Evolutionary conservation across 2,888 invertebrate species (phyloP).

Genomic region (Trachelus tabidus): DNA sequence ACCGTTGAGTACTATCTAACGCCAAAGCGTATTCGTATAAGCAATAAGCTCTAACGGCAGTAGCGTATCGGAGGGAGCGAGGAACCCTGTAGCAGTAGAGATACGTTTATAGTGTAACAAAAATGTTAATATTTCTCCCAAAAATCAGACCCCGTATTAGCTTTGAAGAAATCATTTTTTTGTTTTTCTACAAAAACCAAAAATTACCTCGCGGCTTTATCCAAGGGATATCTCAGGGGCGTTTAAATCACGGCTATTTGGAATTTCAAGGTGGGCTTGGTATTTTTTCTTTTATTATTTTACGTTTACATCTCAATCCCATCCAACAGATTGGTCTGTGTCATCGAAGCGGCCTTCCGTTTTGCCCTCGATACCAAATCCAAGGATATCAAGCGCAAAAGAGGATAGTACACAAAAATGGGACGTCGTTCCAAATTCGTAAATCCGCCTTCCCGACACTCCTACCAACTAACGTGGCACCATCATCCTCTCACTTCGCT

Average conservation of each 20-base stretch:
- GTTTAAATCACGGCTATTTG: not conserved
- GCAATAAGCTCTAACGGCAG: not conserved
- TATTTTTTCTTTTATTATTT: not conserved
- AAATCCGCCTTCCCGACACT: not conserved
- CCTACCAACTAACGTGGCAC: not conserved
- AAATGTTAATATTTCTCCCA: not conserved
- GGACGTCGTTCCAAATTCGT: constrained; percentile 2
- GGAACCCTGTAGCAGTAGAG: not conserved
- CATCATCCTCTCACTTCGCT: not conserved
- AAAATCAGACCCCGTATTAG: not conserved
- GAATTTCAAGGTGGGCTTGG: not conserved
- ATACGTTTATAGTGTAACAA: not conserved
- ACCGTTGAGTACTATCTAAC: constrained; percentile 27
- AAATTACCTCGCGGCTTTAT: not conserved
- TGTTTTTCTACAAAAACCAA: too few relatives aligned
- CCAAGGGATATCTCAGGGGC: not conserved
- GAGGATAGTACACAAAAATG: not conserved
- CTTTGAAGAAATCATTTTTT: not conserved
- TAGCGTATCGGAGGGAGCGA: not conserved
- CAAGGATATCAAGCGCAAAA: not conserved
- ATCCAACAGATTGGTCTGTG: not conserved
- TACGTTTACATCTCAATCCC: not conserved
- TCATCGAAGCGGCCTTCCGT: not conserved
- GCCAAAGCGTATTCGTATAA: not conserved
- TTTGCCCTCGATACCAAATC: not conserved